Conservation (phyloP, 2,113 vertebrate species). For the Xiphophorus hellerii region DNA sequence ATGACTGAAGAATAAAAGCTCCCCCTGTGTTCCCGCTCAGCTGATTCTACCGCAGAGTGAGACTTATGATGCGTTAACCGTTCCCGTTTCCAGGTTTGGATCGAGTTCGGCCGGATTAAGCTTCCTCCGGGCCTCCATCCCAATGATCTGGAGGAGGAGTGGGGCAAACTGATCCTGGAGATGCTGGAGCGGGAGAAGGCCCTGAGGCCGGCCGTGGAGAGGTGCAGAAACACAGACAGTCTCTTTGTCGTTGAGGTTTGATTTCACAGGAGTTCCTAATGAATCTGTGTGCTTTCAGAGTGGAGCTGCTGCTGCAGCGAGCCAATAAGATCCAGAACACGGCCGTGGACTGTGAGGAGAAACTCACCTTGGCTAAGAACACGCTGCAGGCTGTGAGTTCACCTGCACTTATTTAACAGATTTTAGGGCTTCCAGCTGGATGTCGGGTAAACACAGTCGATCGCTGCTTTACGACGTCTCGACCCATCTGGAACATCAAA, state of each 20-base stretch:
- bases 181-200: constrained; percentile 98
- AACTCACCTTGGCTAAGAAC: constrained; percentile 95
- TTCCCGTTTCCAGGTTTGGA: constrained; percentile 85
- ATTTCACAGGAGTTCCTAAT: background rate
- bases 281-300: constrained; percentile 71
- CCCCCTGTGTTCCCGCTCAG: constrained; percentile 44
- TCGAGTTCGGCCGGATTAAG: constrained; percentile 96
- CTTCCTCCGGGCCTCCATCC: constrained; percentile 94
- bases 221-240: constrained; percentile 72
- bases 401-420: constrained; percentile 4
- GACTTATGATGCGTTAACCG: background rate
- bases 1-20: background rate
- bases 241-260: background rate
- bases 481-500: constrained; percentile 16
- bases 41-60: constrained; percentile 19
- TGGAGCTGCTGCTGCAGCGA: constrained; percentile 93
- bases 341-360: constrained; percentile 95
- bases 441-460: background rate
- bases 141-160: constrained; percentile 95
- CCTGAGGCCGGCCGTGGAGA: constrained; percentile 92
- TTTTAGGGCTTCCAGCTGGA: background rate
- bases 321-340: constrained; percentile 98
- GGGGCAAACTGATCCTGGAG: constrained; percentile 98
- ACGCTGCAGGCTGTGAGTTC: constrained; percentile 94
- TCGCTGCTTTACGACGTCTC: constrained; percentile 10